Evolutionary conservation across 2,888 invertebrate genomes (phyloP).

Genomic region (Graphium colonna): DNA sequence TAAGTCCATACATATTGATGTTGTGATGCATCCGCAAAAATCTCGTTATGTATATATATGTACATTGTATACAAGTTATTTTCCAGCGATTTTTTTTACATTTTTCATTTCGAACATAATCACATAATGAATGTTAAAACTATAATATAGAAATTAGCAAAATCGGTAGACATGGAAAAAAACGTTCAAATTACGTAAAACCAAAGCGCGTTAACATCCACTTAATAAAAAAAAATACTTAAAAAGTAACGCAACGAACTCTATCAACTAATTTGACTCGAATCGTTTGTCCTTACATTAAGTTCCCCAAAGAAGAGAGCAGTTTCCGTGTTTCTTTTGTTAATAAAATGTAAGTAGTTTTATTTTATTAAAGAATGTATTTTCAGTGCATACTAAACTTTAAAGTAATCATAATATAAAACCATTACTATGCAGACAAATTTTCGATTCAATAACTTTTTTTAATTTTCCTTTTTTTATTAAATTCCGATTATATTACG

Average conservation of each 20-base stretch:
- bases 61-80: constrained; percentile 12
- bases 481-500: too few relatives aligned
- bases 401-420: too few relatives aligned
- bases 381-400: too few relatives aligned
- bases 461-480: too few relatives aligned
- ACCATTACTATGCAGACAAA: too few relatives aligned
- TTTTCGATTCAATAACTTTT: too few relatives aligned
- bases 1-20: constrained; percentile 1
- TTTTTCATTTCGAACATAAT: background rate
- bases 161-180: background rate
- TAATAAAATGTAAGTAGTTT: too few relatives aligned
- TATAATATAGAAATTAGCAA: background rate
- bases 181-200: background rate
- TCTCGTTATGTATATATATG: constrained; percentile 10
- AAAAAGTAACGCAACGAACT: constrained; percentile 1
- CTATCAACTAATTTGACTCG: constrained; percentile 10
- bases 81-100: background rate
- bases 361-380: too few relatives aligned
- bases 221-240: background rate
- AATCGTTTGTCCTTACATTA: constrained; percentile 11
- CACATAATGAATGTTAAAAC: background rate
- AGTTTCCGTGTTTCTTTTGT: background rate
- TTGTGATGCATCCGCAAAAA: background rate
- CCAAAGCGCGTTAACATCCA: background rate
- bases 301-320: constrained; percentile 1